Evolutionary conservation across 2,113 vertebrate species (phyloP).

Genomic region (Calidris pygmaea): DNA sequence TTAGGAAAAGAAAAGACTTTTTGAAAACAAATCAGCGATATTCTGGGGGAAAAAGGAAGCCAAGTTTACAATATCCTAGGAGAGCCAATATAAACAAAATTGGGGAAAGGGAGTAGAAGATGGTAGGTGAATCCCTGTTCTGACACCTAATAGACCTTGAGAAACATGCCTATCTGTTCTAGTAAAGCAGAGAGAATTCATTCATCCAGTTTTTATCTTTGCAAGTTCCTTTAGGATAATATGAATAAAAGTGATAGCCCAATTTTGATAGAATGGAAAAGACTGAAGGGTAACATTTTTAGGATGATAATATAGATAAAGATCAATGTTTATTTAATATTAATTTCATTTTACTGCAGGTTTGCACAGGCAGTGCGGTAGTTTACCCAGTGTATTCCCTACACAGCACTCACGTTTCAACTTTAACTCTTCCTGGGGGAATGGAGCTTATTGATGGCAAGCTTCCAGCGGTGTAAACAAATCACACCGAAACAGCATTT

Average conservation of each 20-base stretch:
- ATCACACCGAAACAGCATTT: not conserved
- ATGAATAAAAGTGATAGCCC: not conserved
- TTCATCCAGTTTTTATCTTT: not conserved
- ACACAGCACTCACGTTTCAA: not conserved
- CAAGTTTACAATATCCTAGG: not conserved
- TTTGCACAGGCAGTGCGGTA: not conserved
- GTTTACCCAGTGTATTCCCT: not conserved
- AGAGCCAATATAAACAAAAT: not conserved
- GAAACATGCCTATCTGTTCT: not conserved
- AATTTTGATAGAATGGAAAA: not conserved
- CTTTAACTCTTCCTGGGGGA: not conserved
- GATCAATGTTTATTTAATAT: not conserved
- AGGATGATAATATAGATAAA: not conserved
- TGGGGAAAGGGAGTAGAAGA: not conserved
- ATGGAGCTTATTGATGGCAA: not conserved
- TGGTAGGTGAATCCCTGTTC: not conserved
- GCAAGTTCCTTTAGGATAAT: not conserved
- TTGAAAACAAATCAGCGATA: not conserved
- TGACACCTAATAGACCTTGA: not conserved
- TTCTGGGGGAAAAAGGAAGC: not conserved
- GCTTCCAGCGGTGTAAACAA: not conserved
- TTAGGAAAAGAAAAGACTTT: not conserved
- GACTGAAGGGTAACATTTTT: not conserved
- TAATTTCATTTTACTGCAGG: not conserved
- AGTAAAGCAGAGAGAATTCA: not conserved